phyloP scores from a whole-genome alignment of 2,797 vertebrate species.

The Coreius guichenoti region DNA sequence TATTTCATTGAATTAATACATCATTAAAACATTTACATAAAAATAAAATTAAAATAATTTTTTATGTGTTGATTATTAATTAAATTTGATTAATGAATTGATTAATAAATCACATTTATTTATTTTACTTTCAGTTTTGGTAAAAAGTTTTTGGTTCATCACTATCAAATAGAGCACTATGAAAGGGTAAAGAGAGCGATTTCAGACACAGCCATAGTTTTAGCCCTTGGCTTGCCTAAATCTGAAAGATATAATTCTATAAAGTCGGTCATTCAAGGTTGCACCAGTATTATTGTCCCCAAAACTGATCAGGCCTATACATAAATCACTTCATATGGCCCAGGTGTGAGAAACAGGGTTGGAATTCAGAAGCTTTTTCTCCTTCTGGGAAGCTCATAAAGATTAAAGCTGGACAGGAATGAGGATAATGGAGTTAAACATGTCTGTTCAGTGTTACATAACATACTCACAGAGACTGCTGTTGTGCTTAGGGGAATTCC shows the following conservation, averaged over 20 bases:
- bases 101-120: not conserved
- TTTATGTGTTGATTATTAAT: not conserved
- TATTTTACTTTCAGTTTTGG: not conserved
- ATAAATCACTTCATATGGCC: not conserved
- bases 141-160: not conserved
- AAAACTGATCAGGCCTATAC: not conserved
- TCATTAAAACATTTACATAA: not conserved
- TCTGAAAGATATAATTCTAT: not conserved
- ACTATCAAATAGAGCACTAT: not conserved
- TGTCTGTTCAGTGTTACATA: constrained; percentile 40
- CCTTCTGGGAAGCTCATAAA: not conserved
- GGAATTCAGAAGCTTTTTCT: not conserved
- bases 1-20: not conserved
- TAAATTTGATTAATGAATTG: not conserved
- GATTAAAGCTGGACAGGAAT: constrained; percentile 59
- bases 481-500: constrained; percentile 32
- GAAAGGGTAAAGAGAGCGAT: not conserved
- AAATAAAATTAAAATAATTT: too few species aligned
- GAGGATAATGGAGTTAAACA: constrained; percentile 61
- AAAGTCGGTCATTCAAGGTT: not conserved
- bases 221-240: not conserved
- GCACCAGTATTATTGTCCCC: not conserved
- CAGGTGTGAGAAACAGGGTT: not conserved
- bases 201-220: not conserved
- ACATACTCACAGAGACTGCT: constrained; percentile 15